A percentile compares a stretch with the other conserved stretches of the same genome.
Evolutionary conservation across 2,113 vertebrate species (phyloP).

Genomic region (Nothoprocta perdicaria): DNA sequence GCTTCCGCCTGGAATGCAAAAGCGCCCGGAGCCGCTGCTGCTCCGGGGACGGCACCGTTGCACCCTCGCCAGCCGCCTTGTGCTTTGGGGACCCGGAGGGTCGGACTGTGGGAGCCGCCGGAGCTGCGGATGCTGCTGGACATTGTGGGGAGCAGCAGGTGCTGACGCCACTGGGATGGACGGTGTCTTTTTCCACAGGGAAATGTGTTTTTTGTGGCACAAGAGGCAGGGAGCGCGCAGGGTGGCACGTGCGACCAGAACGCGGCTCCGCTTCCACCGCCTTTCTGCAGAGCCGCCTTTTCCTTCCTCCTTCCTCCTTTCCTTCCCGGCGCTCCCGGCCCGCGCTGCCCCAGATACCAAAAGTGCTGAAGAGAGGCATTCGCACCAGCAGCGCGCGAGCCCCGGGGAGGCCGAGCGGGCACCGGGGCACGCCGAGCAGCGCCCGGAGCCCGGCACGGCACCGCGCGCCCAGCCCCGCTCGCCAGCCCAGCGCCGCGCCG

Average conservation of each 20-base stretch:
- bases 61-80: background rate
- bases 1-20: constrained; percentile 70
- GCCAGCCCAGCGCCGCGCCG: constrained; percentile 15
- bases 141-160: no score
- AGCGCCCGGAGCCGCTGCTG: background rate
- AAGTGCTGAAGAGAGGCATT: constrained; percentile 65
- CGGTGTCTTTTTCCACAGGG: no score
- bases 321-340: background rate
- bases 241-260: no score
- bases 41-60: background rate
- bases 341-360: constrained; percentile 58
- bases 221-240: no score
- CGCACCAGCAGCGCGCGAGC: background rate
- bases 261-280: constrained; percentile 12
- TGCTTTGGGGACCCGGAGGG: background rate
- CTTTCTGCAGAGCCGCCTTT: constrained; percentile 55
- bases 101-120: no score
- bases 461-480: no score
- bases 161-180: no score
- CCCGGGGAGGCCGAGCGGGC: no score
- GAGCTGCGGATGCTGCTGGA: no score
- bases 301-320: background rate
- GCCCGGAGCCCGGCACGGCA: no score
- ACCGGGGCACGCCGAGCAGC: no score
- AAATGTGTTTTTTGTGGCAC: no score